Base-by-base conservation (phyloP, 2,888 invertebrate species). In the Nematopogon swammerdamellus region DNA sequence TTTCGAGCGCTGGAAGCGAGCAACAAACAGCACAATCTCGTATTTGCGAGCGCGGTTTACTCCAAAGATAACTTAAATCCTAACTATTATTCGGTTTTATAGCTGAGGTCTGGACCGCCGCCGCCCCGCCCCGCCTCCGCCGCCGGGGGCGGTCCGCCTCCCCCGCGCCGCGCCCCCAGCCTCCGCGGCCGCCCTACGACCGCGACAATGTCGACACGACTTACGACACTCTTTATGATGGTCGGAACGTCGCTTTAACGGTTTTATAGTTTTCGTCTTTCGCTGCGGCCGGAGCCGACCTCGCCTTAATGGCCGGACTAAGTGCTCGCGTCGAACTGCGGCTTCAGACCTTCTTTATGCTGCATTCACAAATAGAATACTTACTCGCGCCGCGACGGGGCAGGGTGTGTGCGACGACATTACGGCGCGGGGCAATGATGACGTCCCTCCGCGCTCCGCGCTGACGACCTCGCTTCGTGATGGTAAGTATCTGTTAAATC, bases 121-220 rank as follows among this genome's bases (percentile, higher is more conserved):
- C n/a, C n/a, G n/a, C n/a, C n/a, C n/a, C n/a, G n/a, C n/a, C n/a
- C n/a, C n/a, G n/a, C n/a, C n/a, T n/a, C n/a, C n/a, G n/a, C n/a
- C n/a, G n/a, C n/a, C n/a, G n/a, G n/a, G n/a, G n/a, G n/a, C n/a
- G n/a, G n/a, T n/a, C n/a, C n/a, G n/a, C n/a, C n/a, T n/a, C n/a
- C n/a, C n/a, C n/a, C n/a, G n/a, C n/a, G n/a, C n/a, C n/a, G n/a
- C n/a, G n/a, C n/a, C n/a, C n/a, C n/a, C n/a, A n/a, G n/a, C n/a
- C n/a, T n/a, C n/a, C n/a, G n/a, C n/a, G n/a, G n/a, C n/a, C n/a
- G n/a, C n/a, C 25, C 25, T 25, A 6, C 25, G 25, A 36, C 11
- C 36, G 69, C 72, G 75, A 79, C 79, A 77, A 77, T 79, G 79
- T 79, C 79, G 76, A 79, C 76, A 77, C 76, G 77, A 76, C 77